Conservation (phyloP, 2,888 invertebrate genomes). For the Ligdia adustata region DNA sequence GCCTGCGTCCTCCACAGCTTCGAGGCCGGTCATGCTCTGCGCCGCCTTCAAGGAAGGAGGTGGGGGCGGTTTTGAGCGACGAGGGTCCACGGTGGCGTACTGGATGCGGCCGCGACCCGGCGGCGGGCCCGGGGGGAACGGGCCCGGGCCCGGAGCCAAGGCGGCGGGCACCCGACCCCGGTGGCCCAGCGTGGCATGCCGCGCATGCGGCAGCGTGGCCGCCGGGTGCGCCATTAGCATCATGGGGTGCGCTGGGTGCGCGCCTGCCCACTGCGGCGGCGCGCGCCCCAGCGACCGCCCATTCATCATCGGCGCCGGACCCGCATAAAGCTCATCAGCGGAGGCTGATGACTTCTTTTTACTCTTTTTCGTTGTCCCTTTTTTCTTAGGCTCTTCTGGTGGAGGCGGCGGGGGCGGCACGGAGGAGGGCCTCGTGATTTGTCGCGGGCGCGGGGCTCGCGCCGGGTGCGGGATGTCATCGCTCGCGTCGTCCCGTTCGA, state of each 20-base stretch:
- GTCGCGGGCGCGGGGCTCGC: conserved; percentile 90
- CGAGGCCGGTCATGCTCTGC: conserved; percentile 87
- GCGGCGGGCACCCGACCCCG: conserved; percentile 85
- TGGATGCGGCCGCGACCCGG: conserved; percentile 75
- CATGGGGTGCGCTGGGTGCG: conserved; percentile 67
- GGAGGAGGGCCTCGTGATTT: conserved; percentile 91
- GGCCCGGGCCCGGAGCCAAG: conserved; percentile 73
- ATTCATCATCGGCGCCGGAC: conserved; percentile 72
- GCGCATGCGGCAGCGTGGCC: conserved; percentile 72
- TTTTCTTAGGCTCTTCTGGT: conserved; percentile 86
- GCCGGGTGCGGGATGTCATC: conserved; percentile 86
- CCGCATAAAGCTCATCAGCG: conserved; percentile 84
- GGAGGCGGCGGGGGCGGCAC: conserved; percentile 93
- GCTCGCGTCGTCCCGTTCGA: conserved; percentile 89
- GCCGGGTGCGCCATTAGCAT: conserved; percentile 77
- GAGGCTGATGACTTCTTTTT: conserved; percentile 84
- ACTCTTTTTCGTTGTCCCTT: conserved; percentile 78
- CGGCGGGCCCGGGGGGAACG: conserved; percentile 67
- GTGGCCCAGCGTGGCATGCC: conserved; percentile 80
- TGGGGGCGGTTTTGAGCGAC: conserved; percentile 86
- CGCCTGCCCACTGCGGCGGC: conserved; percentile 68
- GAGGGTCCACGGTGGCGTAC: conserved; percentile 86
- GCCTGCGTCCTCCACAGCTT: conserved; percentile 85
- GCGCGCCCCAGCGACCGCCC: conserved; percentile 74
- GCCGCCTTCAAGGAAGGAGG: conserved; percentile 86